Conservation (phyloP, 2,113 vertebrate genomes). For the Cryptotis parvus region DNA sequence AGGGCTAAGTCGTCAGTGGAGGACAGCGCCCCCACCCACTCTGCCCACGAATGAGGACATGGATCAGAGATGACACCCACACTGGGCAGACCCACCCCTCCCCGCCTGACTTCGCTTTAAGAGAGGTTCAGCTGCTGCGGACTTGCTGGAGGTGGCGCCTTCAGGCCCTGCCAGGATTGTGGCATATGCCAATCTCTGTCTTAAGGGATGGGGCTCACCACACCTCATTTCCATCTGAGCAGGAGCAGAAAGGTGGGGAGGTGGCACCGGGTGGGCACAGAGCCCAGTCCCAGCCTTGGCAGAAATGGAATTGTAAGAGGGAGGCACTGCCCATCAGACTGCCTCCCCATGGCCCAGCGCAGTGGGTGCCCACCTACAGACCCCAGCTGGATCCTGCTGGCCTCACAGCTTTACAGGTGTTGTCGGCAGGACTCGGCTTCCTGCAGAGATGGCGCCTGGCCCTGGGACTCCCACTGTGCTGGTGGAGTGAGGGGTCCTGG, state of each 20-base stretch:
- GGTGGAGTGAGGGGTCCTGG: no score
- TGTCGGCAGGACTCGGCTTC: not conserved
- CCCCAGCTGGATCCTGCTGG: not conserved
- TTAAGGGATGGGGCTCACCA: not conserved
- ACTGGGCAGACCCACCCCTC: not conserved
- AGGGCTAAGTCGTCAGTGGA: no score
- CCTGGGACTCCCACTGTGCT: no score
- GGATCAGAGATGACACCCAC: not conserved
- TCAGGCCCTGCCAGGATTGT: fast-evolving
- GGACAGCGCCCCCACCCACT: no score
- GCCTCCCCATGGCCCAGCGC: not conserved
- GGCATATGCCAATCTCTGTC: not conserved
- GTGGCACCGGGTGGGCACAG: not conserved
- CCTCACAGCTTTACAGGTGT: no score
- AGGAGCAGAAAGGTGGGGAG: not conserved
- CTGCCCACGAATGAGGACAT: no score
- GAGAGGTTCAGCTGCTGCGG: not conserved
- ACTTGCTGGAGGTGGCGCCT: not conserved
- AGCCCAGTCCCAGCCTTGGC: not conserved
- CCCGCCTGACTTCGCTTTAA: not conserved
- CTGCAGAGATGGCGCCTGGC: not conserved
- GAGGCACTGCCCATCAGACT: no score
- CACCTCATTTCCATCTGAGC: not conserved
- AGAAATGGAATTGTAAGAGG: not conserved
- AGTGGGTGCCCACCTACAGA: no score